Evolutionary conservation across 2,888 invertebrate genomes (phyloP).

Genomic region (Allolobophora icterica): DNA sequence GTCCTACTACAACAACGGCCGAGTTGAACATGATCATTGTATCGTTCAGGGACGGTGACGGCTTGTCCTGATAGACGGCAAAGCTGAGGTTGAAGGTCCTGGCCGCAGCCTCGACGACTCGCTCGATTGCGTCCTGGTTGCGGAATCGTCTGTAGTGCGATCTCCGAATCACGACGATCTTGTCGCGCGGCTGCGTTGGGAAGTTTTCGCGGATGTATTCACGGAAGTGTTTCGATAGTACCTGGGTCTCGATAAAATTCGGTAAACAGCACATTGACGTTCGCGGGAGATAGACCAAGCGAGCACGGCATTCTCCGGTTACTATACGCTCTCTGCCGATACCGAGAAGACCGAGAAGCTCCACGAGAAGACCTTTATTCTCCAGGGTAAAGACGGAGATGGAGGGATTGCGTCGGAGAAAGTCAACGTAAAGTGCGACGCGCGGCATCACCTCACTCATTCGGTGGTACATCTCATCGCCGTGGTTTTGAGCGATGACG

Average conservation of each 20-base stretch:
- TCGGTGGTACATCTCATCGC: constrained; percentile 45
- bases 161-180: constrained; percentile 40
- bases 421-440: constrained; percentile 44
- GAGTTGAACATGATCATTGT: constrained; percentile 1
- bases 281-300: constrained; percentile 46
- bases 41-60: constrained; percentile 29
- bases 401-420: constrained; percentile 40
- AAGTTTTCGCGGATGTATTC: neutral
- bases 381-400: constrained; percentile 44
- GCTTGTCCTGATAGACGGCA: constrained; percentile 40
- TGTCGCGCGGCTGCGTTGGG: neutral
- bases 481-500: constrained; percentile 47
- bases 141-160: constrained; percentile 33
- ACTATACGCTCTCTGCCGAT: constrained; percentile 41
- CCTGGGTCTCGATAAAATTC: constrained; percentile 39
- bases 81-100: constrained; percentile 19
- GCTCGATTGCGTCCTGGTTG: constrained; percentile 29
- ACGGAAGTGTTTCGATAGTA: constrained; percentile 36
- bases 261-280: constrained; percentile 46
- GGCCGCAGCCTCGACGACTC: neutral
- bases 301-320: constrained; percentile 41
- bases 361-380: constrained; percentile 31
- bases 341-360: constrained; percentile 43
- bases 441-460: constrained; percentile 47
- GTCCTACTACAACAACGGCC: neutral